Percentiles rank a stretch among this genome's conserved stretches.
Conservation (phyloP, 2,888 invertebrate species). For the Cheiracanthium punctorium region DNA sequence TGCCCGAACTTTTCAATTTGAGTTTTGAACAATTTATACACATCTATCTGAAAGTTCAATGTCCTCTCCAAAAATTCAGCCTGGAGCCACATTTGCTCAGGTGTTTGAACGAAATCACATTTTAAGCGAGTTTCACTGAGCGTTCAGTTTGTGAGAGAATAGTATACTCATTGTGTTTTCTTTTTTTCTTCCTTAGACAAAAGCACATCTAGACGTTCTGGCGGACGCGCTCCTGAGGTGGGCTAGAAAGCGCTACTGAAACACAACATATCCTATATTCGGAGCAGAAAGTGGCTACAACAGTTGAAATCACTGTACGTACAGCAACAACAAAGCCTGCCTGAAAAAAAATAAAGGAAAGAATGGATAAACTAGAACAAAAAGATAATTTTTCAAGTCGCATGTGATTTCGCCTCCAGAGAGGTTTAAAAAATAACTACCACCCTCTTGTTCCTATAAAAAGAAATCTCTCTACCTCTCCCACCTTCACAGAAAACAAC, state of each 20-base stretch:
- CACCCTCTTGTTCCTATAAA: constrained; percentile 45
- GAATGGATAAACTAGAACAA: background rate
- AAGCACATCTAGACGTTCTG: constrained; percentile 94
- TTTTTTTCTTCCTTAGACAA: constrained; percentile 83
- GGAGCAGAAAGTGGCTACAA: background rate
- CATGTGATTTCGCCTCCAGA: constrained; percentile 16
- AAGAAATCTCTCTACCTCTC: constrained; percentile 65
- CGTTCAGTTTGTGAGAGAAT: too few relatives aligned
- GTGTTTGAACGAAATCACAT: too few relatives aligned
- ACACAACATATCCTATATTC: constrained; percentile 1
- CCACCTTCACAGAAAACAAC: constrained; percentile 20
- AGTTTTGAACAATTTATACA: too few relatives aligned
- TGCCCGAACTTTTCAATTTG: too few relatives aligned
- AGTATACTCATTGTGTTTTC: too few relatives aligned
- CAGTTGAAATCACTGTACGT: background rate
- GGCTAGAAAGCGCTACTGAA: constrained; percentile 90
- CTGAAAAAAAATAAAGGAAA: background rate
- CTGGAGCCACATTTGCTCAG: too few relatives aligned
- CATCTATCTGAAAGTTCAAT: too few relatives aligned
- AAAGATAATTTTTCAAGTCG: constrained; percentile 2
- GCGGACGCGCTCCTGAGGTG: constrained; percentile 94
- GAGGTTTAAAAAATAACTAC: background rate
- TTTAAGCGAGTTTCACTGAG: too few relatives aligned
- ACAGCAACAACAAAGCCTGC: background rate
- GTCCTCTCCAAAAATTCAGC: too few relatives aligned